Base-by-base conservation (phyloP, 2,888 invertebrate genomes). In the Melipona beecheii region DNA sequence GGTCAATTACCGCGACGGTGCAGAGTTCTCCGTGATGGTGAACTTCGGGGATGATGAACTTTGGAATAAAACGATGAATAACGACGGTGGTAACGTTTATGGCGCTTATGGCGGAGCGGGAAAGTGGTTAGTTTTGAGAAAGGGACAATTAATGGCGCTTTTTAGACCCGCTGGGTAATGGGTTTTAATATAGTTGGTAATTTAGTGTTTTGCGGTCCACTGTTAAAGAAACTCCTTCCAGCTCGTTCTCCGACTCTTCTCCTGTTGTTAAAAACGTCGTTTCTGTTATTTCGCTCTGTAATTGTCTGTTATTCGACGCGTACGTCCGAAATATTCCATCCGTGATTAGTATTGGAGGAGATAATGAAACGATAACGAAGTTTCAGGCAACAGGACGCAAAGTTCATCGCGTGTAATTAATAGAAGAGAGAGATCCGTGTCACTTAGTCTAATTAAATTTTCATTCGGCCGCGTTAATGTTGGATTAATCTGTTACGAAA, bases 391-490 rank as follows among this genome's bases (percentile, higher is more conserved):
- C 56, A 24, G 24, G 13, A 13, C 19, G 2, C 21, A 2, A 24
- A 27, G n/a, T 54, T 65, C 19, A 54, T 74, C 36, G 36, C 4
- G 24, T 4, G 24, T 4, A 74, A 52, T 19, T 19, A 64, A 50
- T 27, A 31, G 50, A 13, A 15, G 36, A 31, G 19, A 36, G 36
- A 19, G 15, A 36, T 24, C 36, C 19, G 5, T 50, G 24, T 65
- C 74, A 2, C 19, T 36, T 65, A 9, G 21, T 43, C 54, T 15
- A 43, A 75, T 75, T 27, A 75, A 75, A 75, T 36, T 65, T 52
- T 43, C 54, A 56, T 66, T 43, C 9, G 4, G 21, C 54, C 24
- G 19, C 13, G 68, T 13, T 49, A 60, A 19, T 13, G 6, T 31
- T 19, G 19, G 13, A 70, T 19, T 3, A 70, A 62, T 17, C 68